Percentiles rank a stretch among this genome's conserved stretches.
These are phyloP conservation scores for Phrynosoma platyrhinos DNA, from an alignment of 2,113 vertebrate genomes.

Conservation along the genomic window DNA sequence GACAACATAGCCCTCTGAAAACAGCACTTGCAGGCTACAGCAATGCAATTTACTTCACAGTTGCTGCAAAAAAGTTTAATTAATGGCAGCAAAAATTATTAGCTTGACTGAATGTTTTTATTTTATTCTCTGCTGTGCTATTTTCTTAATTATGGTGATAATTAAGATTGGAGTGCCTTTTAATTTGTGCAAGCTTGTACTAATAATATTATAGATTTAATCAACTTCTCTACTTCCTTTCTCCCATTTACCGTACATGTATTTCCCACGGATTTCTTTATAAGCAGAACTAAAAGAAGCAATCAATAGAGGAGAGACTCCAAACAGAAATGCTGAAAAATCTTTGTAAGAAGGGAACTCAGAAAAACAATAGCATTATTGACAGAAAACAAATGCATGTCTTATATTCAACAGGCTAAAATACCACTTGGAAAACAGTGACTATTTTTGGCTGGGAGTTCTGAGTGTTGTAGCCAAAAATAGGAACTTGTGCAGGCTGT, in stretches of 20 bases:
- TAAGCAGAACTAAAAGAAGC: background rate
- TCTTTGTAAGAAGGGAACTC: slow-evolving; percentile 23
- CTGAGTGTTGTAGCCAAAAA: too few species aligned
- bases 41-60: background rate
- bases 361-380: slow-evolving; percentile 28
- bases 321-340: too few species aligned
- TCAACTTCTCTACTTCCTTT: slow-evolving; percentile 19
- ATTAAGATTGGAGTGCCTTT: background rate
- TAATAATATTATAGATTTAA: slow-evolving; percentile 3
- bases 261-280: background rate
- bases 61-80: background rate
- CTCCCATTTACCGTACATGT: background rate
- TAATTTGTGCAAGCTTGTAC: background rate
- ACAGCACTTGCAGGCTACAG: background rate
- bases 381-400: background rate
- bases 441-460: background rate
- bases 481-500: background rate
- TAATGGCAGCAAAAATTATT: background rate
- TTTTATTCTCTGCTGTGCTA: slow-evolving; percentile 19
- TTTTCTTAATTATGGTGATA: slow-evolving; percentile 1
- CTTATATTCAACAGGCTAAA: too few species aligned
- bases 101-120: slow-evolving; percentile 15
- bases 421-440: too few species aligned
- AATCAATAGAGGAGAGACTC: too few species aligned
- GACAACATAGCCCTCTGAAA: background rate